These are phyloP conservation scores for Tyria jacobaeae DNA, from an alignment of 2,888 invertebrate genomes.

Conservation along the genomic window DNA sequence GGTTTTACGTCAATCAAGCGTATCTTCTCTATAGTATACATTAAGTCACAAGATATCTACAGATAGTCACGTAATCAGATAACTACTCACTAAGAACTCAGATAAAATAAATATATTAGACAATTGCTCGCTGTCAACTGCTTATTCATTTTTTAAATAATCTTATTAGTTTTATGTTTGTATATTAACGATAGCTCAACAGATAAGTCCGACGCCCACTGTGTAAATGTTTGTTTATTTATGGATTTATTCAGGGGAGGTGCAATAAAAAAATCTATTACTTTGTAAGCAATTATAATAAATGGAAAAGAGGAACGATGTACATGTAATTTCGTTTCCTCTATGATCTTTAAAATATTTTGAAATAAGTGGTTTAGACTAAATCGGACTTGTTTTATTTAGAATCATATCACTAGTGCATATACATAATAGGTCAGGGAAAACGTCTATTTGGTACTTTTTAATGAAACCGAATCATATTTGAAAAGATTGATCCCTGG, in stretches of 20 bases:
- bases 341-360: conserved; percentile 10
- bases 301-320: conserved; percentile 36
- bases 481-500: too few relatives aligned
- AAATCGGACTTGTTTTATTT: neutral
- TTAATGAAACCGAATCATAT: too few relatives aligned
- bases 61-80: conserved; percentile 3
- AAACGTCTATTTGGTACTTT: neutral
- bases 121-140: conserved; percentile 5
- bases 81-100: neutral
- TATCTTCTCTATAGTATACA: neutral
- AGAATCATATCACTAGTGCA: neutral
- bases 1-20: too few relatives aligned
- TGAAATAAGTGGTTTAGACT: conserved; percentile 9
- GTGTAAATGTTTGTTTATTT: conserved; percentile 37
- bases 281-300: conserved; percentile 35
- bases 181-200: conserved; percentile 20
- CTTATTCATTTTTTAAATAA: conserved; percentile 9
- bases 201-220: conserved; percentile 28
- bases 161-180: conserved; percentile 13
- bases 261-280: conserved; percentile 27
- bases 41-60: neutral
- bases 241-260: conserved; percentile 13
- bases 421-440: too few relatives aligned
- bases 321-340: conserved; percentile 21
- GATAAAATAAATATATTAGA: neutral